Base-by-base conservation (phyloP, 2,797 vertebrate species). In the Iguana delicatissima region DNA sequence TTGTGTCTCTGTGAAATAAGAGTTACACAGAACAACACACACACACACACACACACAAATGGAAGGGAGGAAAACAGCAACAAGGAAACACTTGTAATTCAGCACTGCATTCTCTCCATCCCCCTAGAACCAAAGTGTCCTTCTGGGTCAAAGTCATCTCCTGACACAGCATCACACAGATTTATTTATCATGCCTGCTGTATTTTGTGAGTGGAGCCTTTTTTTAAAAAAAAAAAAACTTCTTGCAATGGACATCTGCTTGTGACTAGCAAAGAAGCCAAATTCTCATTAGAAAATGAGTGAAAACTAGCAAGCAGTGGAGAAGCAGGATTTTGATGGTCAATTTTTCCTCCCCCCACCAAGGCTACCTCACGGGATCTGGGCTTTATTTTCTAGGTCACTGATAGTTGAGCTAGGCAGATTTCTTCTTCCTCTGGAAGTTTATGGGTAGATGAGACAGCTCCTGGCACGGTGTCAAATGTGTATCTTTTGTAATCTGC, bases 371-470 rank as follows among this genome's bases (percentile, higher is more conserved):
- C 82, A 52, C 22, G 72, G 22, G 62, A 59, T 42, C n/a, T 72
- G 7, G 32, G 64, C 76, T 86, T 90, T 80, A 35, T 42, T 90
- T 90, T 90, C 84, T 81, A 90, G 89, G 89, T 90, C 76, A 35
- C 84, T 13, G 50, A 80, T 72, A 20, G 84, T 80, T 86, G 76
- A 90, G 52, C 76, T n/a, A 24, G 26, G 55, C 89, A 80, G 62
- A 59, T 22, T 32, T 72, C 76, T 89, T 24, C 62, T 85, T 80
- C 32, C 46, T 1, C 67, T 72, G 26, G 20, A 59, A 46, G 35
- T 59, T n/a, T 55, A 32, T 7, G 12, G 38, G 62, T 73, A 72
- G 62, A 85, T 80, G 89, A 85, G 89, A 62, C 83, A 72, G 46
- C 24, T 89, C 50, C 32, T 85, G 74, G 83, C 46, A 32, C 42